Base-by-base conservation (phyloP, 2,888 invertebrate species). In the Raillietiella orientalis region DNA sequence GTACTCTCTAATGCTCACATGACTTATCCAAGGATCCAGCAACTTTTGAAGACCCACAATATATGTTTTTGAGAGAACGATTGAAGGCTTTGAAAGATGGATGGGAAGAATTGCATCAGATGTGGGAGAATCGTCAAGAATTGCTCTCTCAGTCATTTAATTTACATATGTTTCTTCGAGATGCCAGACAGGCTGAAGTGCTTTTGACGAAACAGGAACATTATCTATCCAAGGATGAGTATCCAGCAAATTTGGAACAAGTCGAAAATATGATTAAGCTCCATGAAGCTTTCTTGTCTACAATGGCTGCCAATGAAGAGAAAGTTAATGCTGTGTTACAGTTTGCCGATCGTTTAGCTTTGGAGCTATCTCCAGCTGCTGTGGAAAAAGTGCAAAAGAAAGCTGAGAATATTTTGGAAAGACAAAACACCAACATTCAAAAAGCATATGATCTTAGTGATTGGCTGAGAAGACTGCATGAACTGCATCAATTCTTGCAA, bases 231-330 rank as follows among this genome's bases (percentile, higher is more conserved):
- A 96, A 96, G 53, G 84, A 90, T 43, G 93, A 96, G 42, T 72
- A 74, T 3, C 87, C 90, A 5, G 62, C 66, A 34, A 47, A 75
- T 43, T 55, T 96, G 37, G 96, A 99, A 47, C 84, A 90, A 45
- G 96, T 90, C 15, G 96, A 99, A 47, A 82, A 82, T 45, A 58
- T 72, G 43, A 66, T 93, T 42, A 96, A 96, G 49, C 69, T 84
- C 24, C 87, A 96, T 50, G 93, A 96, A 47, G 84, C 90, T 2
- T 93, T 96, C 62, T 65, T 93, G 39, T 93, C 93, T 2, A 93
- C 93, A 4, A 87, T 96, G 84, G 93, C 96, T 47, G 96, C 96
- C 9, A 96, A 96, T 50, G 96, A 99, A 46, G 96, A 99, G 45
- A 96, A 96, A 53, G 77, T 99, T 43, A 87, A 90, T 46, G 71